These are phyloP conservation scores for Rhamphomyia laevipes DNA, from an alignment of 2,888 invertebrate species.

Conservation along the genomic window DNA sequence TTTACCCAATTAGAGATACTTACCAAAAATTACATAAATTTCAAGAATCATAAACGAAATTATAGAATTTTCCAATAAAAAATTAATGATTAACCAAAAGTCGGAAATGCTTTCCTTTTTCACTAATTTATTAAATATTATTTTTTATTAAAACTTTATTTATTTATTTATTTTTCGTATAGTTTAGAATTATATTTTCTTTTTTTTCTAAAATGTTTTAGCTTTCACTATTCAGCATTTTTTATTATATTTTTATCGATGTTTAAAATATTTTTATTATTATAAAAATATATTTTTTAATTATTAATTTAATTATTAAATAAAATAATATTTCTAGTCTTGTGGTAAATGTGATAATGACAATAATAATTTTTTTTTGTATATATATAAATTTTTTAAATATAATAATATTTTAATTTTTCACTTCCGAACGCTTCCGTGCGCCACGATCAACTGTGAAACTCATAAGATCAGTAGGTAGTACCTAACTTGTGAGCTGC, in stretches of 20 bases:
- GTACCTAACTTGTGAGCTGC: not conserved
- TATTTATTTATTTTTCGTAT: too few relatives aligned
- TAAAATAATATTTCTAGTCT: not conserved
- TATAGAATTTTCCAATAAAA: too few relatives aligned
- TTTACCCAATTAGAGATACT: too few relatives aligned
- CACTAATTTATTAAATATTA: too few relatives aligned
- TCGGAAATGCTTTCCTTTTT: too few relatives aligned
- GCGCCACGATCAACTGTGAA: slow-evolving; percentile 37
- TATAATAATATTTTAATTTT: slow-evolving; percentile 28
- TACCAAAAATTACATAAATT: too few relatives aligned
- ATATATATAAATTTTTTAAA: not conserved
- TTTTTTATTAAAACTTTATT: too few relatives aligned
- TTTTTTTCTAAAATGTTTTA: not conserved
- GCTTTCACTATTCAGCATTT: not conserved
- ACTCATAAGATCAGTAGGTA: slow-evolving; percentile 1
- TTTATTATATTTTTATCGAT: not conserved
- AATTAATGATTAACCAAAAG: too few relatives aligned
- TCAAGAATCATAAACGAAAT: too few relatives aligned
- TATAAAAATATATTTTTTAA: too few relatives aligned
- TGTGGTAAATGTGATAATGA: not conserved
- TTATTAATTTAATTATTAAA: not conserved
- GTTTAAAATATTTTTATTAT: too few relatives aligned
- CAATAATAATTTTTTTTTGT: not conserved
- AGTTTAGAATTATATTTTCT: not conserved
- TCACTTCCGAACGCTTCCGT: slow-evolving; percentile 41